Evolutionary conservation across 2,888 invertebrate genomes (phyloP).

Genomic region (Agrilus mali): DNA sequence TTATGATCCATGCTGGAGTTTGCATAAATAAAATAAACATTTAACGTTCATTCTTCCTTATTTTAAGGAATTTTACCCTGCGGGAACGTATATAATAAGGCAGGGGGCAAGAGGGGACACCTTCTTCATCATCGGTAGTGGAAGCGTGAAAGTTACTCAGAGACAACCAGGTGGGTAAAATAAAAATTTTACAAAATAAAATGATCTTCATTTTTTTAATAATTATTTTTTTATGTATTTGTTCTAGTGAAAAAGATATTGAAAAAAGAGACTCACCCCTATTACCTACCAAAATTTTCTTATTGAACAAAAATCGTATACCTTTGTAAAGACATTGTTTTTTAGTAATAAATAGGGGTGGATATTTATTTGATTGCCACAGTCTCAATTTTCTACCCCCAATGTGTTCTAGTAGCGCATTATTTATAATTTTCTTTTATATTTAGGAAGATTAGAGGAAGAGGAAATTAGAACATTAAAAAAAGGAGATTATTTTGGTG

Average conservation of each 20-base stretch:
- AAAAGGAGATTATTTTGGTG: slow-evolving; percentile 53
- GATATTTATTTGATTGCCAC: too few relatives aligned
- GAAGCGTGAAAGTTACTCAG: slow-evolving; percentile 42
- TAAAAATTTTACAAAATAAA: background rate
- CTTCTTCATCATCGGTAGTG: slow-evolving; percentile 52
- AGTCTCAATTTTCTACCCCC: too few relatives aligned
- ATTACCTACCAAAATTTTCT: too few relatives aligned
- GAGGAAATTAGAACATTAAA: slow-evolving; percentile 43
- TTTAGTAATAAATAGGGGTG: too few relatives aligned
- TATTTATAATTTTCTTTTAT: background rate
- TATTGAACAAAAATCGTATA: too few relatives aligned
- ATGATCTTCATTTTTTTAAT: too few relatives aligned
- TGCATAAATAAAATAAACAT: too few relatives aligned
- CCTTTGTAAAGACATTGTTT: too few relatives aligned
- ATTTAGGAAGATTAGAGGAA: slow-evolving; percentile 33
- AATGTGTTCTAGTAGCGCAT: too few relatives aligned
- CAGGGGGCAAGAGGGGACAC: slow-evolving; percentile 52
- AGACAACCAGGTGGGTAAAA: slow-evolving; percentile 33
- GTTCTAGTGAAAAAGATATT: too few relatives aligned
- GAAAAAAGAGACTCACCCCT: too few relatives aligned
- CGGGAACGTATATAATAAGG: slow-evolving; percentile 49
- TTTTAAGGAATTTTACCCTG: slow-evolving; percentile 46
- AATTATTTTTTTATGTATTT: background rate
- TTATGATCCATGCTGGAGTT: too few relatives aligned
- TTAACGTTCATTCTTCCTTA: slow-evolving; percentile 6